phyloP scores from a whole-genome alignment of 2,113 vertebrate genomes.

The Epinephelus moara region DNA sequence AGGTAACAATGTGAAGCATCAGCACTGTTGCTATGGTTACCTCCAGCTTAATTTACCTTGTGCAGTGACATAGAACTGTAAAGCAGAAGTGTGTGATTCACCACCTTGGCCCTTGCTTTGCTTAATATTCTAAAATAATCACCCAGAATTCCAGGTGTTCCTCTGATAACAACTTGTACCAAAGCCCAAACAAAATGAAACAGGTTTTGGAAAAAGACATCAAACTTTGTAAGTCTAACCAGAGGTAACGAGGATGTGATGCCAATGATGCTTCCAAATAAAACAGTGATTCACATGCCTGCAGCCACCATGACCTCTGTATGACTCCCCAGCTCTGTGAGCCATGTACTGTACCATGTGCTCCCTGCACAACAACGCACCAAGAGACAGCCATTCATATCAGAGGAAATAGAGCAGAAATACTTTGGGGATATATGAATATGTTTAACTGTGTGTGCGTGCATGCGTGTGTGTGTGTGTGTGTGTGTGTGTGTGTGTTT shows the following conservation, averaged over 20 bases:
- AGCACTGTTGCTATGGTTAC: constrained; percentile 1
- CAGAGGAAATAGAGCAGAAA: constrained; percentile 34
- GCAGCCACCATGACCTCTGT: background rate
- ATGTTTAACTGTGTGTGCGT: background rate
- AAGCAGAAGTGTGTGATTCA: background rate
- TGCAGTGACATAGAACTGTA: background rate
- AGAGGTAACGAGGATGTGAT: background rate
- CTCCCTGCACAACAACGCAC: background rate
- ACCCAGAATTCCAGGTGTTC: background rate
- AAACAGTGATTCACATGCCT: background rate
- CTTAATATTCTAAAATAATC: background rate
- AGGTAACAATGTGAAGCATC: background rate
- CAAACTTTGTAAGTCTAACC: background rate
- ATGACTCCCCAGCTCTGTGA: background rate
- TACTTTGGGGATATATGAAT: background rate
- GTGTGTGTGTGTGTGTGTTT: constrained; percentile 8
- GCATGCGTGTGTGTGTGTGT: constrained; percentile 1
- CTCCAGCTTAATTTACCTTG: background rate
- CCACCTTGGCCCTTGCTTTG: background rate
- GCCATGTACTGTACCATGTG: background rate
- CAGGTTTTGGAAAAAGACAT: background rate
- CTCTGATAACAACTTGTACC: background rate
- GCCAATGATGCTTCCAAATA: background rate
- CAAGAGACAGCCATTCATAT: background rate
- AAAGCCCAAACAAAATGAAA: background rate